Evolutionary conservation across 2,888 invertebrate species (phyloP).

Genomic region (Keiferia lycopersicella): DNA sequence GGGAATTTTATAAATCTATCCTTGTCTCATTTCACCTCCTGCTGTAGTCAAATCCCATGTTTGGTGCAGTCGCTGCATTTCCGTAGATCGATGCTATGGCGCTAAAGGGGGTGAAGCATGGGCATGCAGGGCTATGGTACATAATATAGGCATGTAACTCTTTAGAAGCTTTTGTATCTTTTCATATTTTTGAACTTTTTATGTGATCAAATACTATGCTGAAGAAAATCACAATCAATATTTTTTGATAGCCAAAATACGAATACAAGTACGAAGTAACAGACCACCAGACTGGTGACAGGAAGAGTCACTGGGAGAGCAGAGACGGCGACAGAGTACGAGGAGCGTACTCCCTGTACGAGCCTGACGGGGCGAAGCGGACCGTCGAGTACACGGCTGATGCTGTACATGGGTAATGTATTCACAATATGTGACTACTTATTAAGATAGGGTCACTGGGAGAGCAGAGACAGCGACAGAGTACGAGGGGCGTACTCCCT

Average conservation of each 20-base stretch:
- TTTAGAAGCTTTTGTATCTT: too few relatives aligned
- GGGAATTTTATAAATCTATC: background rate
- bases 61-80: too few relatives aligned
- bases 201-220: too few relatives aligned
- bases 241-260: slow-evolving; percentile 69
- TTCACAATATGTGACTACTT: background rate
- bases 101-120: too few relatives aligned
- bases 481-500: slow-evolving; percentile 72
- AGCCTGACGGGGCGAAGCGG: slow-evolving; percentile 75
- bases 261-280: slow-evolving; percentile 78
- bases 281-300: slow-evolving; percentile 77
- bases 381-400: slow-evolving; percentile 77
- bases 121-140: too few relatives aligned
- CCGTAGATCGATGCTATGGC: too few relatives aligned
- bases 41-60: background rate
- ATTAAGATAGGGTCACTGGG: slow-evolving; percentile 57
- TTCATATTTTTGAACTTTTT: too few relatives aligned
- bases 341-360: slow-evolving; percentile 71
- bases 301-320: slow-evolving; percentile 76
- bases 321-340: slow-evolving; percentile 76
- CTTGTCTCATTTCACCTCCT: slow-evolving; percentile 2
- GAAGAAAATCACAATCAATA: too few relatives aligned
- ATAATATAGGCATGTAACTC: too few relatives aligned
- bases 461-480: slow-evolving; percentile 72
- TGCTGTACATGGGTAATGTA: slow-evolving; percentile 64